Evolutionary conservation across 64 coral and sea anemone genomes (phyloP).

Genomic region (Pocillopora verrucosa): DNA sequence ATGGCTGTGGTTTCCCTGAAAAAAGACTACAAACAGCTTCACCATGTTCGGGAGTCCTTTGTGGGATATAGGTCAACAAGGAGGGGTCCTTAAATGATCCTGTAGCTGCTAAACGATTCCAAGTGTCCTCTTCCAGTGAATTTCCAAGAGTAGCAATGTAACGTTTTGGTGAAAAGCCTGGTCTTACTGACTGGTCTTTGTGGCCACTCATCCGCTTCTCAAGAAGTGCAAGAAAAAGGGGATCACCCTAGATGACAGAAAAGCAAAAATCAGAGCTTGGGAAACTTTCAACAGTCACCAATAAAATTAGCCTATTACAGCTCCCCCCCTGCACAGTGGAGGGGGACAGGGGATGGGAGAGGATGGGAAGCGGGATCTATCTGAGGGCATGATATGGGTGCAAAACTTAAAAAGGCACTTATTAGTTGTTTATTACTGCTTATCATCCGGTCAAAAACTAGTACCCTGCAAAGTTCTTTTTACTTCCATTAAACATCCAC

Average conservation of each 20-base stretch:
- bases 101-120: conserved; percentile 70
- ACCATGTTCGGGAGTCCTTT: conserved; percentile 38
- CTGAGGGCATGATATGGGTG: too few species aligned
- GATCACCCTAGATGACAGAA: conserved; percentile 65
- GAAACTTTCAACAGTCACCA: neutral
- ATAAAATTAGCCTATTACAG: too few species aligned
- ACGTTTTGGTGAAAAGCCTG: conserved; percentile 93
- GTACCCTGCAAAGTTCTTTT: too few species aligned
- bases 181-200: conserved; percentile 71
- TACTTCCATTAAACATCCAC: too few species aligned
- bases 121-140: conserved; percentile 70
- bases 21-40: conserved; percentile 26
- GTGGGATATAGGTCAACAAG: conserved; percentile 28
- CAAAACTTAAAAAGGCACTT: too few species aligned
- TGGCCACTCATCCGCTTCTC: conserved; percentile 66
- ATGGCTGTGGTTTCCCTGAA: conserved; percentile 84
- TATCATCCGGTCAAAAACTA: too few species aligned
- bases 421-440: too few species aligned
- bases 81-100: conserved; percentile 77
- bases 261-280: neutral
- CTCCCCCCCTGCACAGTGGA: too few species aligned
- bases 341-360: too few species aligned
- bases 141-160: conserved; percentile 88
- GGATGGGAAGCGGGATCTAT: too few species aligned
- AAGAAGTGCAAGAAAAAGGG: conserved; percentile 84